phyloP scores from a whole-genome alignment of 2,113 vertebrate species.

The Siniperca knerii region DNA sequence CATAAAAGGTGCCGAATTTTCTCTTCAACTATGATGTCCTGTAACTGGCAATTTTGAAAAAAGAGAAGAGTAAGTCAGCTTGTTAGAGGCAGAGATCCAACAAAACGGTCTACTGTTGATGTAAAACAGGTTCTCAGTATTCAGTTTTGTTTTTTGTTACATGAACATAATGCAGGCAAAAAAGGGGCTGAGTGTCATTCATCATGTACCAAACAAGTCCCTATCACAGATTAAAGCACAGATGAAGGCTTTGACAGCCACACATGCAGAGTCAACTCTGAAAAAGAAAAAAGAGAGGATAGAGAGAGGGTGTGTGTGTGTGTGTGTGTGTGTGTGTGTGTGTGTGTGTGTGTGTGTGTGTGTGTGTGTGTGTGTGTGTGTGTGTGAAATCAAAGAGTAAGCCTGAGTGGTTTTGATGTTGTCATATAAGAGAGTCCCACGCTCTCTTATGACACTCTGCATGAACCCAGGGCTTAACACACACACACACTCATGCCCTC shows the following conservation, averaged over 20 bases:
- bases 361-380: not conserved
- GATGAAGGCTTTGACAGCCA: conserved; percentile 46
- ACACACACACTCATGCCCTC: not conserved
- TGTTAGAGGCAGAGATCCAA: conserved; percentile 12
- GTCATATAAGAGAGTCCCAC: conserved; percentile 70
- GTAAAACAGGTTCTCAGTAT: not conserved
- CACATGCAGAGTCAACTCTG: conserved; percentile 25
- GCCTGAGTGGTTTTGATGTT: conserved; percentile 62
- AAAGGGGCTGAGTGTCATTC: conserved; percentile 33
- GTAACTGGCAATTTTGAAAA: conserved; percentile 14
- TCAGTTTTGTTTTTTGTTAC: conserved; percentile 20
- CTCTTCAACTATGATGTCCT: not conserved
- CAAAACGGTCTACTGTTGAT: not conserved
- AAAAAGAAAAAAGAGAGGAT: not conserved
- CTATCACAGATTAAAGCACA: conserved; percentile 49
- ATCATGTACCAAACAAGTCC: conserved; percentile 43
- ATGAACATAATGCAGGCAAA: conserved; percentile 34
- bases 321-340: conserved; percentile 5
- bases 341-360: not conserved
- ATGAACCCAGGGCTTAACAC: conserved; percentile 49
- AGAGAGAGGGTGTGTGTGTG: conserved; percentile 1
- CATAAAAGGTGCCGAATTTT: too few relatives aligned
- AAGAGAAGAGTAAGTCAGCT: not conserved
- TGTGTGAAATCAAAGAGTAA: conserved; percentile 57
- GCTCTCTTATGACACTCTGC: conserved; percentile 63